A percentile compares a stretch with the other conserved stretches of the same genome.
Evolutionary conservation across 1,140 invertebrate species (phyloP).

Genomic region (Cephus cinctus): DNA sequence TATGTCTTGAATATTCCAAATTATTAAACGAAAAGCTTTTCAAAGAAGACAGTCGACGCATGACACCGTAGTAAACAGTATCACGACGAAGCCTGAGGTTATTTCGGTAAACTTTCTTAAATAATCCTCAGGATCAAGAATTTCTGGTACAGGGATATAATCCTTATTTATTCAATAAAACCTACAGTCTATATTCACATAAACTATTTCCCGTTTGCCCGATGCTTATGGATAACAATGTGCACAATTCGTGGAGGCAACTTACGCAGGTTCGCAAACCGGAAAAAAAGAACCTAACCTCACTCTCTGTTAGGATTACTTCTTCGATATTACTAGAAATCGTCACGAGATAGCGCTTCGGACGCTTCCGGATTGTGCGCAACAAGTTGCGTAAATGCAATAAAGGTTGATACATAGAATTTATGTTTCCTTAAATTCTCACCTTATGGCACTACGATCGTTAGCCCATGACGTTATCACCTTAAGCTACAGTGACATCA

Average conservation of each 20-base stretch:
- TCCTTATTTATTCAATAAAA: background rate
- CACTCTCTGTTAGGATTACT: background rate
- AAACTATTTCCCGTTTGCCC: background rate
- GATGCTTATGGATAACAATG: background rate
- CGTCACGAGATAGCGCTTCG: too few species aligned
- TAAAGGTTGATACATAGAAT: too few species aligned
- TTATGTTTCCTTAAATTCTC: too few species aligned
- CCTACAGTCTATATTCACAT: too few species aligned
- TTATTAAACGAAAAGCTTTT: background rate
- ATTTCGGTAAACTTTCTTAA: background rate
- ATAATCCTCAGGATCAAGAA: background rate
- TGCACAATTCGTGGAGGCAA: background rate
- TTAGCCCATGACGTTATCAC: too few species aligned
- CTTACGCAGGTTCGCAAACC: background rate
- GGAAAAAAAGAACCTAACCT: conserved; percentile 1
- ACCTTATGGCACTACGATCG: too few species aligned
- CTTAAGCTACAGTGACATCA: too few species aligned
- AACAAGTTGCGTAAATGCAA: too few species aligned
- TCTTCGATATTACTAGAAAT: too few species aligned
- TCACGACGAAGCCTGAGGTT: too few species aligned
- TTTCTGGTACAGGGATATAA: background rate
- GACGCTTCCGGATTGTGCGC: too few species aligned
- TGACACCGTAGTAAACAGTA: too few species aligned
- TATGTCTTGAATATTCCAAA: background rate
- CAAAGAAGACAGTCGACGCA: background rate